A percentile compares a stretch with the other conserved stretches of the same genome.
Conservation (phyloP, 2,113 vertebrate species). For the Chinchilla lanigera region DNA sequence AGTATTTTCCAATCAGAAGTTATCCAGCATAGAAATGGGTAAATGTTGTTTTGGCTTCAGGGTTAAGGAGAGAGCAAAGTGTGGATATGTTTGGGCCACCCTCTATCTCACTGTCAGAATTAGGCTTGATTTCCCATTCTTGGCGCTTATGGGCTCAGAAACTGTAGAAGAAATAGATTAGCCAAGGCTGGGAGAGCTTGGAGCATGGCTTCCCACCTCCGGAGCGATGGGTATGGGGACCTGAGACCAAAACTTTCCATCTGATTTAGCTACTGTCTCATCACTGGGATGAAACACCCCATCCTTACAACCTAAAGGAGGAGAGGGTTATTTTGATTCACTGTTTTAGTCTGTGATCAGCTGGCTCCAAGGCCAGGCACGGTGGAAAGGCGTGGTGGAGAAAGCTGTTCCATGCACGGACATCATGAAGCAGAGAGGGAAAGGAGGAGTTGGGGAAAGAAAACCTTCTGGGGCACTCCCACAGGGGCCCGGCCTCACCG, state of each 20-base stretch:
- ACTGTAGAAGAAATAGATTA: background rate
- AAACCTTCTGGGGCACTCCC: background rate
- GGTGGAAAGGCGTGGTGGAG: background rate
- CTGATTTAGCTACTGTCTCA: background rate
- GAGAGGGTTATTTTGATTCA: background rate
- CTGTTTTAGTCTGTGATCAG: background rate
- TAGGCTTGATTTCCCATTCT: background rate
- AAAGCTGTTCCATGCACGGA: background rate
- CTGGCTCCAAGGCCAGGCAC: background rate
- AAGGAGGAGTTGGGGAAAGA: background rate
- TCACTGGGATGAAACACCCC: background rate
- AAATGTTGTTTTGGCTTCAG: background rate
- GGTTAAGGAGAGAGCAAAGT: background rate
- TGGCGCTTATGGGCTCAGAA: background rate
- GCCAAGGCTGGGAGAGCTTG: background rate
- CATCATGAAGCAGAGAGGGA: background rate
- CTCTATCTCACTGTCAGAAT: background rate
- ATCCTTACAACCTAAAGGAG: background rate
- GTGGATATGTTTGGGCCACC: background rate
- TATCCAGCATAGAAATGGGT: background rate
- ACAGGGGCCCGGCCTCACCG: background rate
- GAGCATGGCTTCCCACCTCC: background rate
- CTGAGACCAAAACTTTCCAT: background rate
- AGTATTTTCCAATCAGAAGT: background rate
- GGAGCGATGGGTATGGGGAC: background rate